A percentile compares a stretch with the other conserved stretches of the same genome.
These are phyloP conservation scores for Enteromius unitaeniatus DNA, from an alignment of 2,797 vertebrate species.

Conservation along the genomic window DNA sequence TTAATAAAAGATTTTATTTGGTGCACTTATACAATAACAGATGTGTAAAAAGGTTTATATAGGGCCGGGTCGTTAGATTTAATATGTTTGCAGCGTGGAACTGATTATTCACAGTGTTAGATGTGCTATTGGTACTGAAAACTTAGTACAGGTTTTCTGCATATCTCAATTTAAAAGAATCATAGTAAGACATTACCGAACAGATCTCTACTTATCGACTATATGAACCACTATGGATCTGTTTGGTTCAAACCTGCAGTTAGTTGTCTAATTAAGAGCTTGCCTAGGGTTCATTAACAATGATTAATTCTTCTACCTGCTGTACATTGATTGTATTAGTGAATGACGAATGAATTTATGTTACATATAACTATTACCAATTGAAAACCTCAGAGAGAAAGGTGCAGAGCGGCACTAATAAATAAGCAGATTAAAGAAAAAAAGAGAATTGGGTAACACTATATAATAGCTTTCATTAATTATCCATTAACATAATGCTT, in stretches of 20 bases:
- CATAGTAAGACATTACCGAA: background rate
- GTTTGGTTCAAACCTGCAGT: conserved; percentile 36
- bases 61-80: background rate
- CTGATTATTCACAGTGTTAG: background rate
- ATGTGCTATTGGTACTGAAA: background rate
- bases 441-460: background rate
- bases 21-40: background rate
- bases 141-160: background rate
- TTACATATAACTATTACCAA: conserved; percentile 43
- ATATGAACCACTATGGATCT: background rate
- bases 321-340: conserved; percentile 57
- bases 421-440: conserved; percentile 5
- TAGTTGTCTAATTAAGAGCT: conserved; percentile 54
- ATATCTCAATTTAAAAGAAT: conserved; percentile 6
- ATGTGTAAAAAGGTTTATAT: background rate
- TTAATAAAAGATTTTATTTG: conserved; percentile 7
- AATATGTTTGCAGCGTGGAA: conserved; percentile 4
- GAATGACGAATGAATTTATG: conserved; percentile 52
- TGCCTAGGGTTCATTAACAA: conserved; percentile 55
- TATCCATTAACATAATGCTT: background rate
- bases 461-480: background rate
- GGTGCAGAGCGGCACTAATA: conserved; percentile 20
- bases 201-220: background rate
- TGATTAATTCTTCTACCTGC: conserved; percentile 60
- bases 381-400: conserved; percentile 25